Conservation (phyloP, 2,113 vertebrate genomes). For the Heptranchias perlo region DNA sequence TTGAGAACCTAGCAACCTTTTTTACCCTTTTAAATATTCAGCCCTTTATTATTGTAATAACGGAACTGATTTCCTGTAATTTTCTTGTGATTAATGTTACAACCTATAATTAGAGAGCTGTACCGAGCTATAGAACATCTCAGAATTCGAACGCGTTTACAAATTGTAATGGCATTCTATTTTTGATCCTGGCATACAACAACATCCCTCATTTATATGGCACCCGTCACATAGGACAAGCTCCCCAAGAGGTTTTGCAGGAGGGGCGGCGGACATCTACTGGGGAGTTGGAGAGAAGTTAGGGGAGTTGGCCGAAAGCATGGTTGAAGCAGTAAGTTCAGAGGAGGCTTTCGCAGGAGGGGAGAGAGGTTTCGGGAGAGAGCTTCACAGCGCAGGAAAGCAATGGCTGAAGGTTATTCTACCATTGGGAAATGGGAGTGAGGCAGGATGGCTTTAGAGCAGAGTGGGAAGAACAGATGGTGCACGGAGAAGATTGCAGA, state of each 20-base stretch:
- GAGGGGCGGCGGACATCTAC: not conserved
- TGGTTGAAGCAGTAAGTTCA: not conserved
- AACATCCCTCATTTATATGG: not conserved
- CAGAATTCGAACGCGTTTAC: not conserved
- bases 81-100: slow-evolving; percentile 9
- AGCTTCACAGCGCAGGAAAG: not conserved
- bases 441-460: not conserved
- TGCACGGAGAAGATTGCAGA: not conserved
- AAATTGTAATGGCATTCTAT: not conserved
- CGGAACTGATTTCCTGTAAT: not conserved
- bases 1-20: not conserved
- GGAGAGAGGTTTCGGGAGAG: not conserved
- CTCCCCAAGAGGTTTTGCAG: not conserved
- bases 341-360: not conserved
- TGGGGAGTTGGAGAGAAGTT: not conserved
- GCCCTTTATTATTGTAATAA: not conserved
- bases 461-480: too few relatives aligned
- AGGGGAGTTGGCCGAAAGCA: not conserved
- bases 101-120: not conserved
- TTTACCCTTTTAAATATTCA: not conserved
- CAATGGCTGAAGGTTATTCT: not conserved
- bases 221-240: not conserved
- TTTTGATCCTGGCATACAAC: not conserved
- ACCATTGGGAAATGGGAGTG: not conserved
- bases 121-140: not conserved